These are phyloP conservation scores for Hipposideros larvatus DNA, from an alignment of 2,797 vertebrate genomes.

Conservation along the genomic window DNA sequence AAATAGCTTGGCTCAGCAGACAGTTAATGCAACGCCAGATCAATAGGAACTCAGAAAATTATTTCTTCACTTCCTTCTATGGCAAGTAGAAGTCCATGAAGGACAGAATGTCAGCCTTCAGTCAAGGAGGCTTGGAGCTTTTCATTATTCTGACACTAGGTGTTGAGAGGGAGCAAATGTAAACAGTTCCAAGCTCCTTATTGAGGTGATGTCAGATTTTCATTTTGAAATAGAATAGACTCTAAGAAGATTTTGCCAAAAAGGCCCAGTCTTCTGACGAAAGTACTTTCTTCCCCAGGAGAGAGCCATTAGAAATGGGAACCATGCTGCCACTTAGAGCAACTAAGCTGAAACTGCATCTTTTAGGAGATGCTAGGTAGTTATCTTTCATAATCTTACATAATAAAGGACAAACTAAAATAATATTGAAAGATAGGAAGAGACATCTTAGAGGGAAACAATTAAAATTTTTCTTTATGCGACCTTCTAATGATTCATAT, in stretches of 20 bases:
- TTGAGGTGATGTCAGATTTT: constrained; percentile 45
- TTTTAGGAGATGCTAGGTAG: not conserved
- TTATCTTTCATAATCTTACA: not conserved
- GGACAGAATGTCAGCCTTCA: constrained; percentile 73
- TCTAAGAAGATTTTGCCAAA: constrained; percentile 31
- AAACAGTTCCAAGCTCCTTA: constrained; percentile 15
- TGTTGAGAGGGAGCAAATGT: not conserved
- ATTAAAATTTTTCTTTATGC: not conserved
- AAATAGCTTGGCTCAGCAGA: constrained; percentile 85
- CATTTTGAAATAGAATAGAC: constrained; percentile 61
- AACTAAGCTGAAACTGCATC: not conserved
- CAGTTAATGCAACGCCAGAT: constrained; percentile 83
- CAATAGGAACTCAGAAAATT: constrained; percentile 84
- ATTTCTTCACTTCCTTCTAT: constrained; percentile 80
- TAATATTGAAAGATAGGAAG: not conserved
- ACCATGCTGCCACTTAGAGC: not conserved
- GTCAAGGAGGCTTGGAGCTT: not conserved
- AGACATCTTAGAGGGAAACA: constrained; percentile 12
- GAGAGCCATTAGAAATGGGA: not conserved
- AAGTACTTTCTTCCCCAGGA: not conserved
- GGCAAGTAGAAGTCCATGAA: constrained; percentile 68
- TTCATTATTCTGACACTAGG: constrained; percentile 22
- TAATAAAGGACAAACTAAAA: constrained; percentile 32
- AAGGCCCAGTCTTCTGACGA: not conserved
- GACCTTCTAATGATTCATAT: not conserved